Percentiles rank a stretch among this genome's conserved stretches.
Conservation (phyloP, 2,113 vertebrate genomes). For the Pseudorectes ferrugineus region DNA sequence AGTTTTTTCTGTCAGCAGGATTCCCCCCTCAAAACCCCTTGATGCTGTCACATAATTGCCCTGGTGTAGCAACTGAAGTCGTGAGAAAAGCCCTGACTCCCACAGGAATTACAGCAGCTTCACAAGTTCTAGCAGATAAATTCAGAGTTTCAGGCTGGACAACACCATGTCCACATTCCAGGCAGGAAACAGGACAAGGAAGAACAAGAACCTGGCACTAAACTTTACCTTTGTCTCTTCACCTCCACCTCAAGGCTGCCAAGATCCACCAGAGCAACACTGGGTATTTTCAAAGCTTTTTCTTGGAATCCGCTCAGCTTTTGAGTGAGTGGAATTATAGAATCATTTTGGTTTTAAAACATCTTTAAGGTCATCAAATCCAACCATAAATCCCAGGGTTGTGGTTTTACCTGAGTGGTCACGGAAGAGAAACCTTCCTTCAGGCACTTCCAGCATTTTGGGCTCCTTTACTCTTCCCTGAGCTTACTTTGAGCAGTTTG, state of each 20-base stretch:
- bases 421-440: not conserved
- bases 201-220: not conserved
- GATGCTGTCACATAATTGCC: not conserved
- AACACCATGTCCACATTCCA: not conserved
- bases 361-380: not conserved
- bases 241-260: not conserved
- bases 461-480: not conserved
- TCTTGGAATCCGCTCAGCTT: not conserved
- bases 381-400: not conserved
- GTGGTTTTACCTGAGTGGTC: not conserved
- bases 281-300: not conserved
- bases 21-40: not conserved
- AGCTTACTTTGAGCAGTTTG: not conserved
- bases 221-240: not conserved
- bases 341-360: not conserved
- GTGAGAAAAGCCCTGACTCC: not conserved
- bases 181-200: not conserved
- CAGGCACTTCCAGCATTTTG: not conserved
- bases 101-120: not conserved
- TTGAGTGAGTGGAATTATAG: not conserved
- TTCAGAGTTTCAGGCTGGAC: not conserved
- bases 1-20: not conserved
- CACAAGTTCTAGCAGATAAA: not conserved
- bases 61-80: fast-evolving
- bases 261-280: not conserved